These are phyloP conservation scores for Holothuria scabra DNA, from an alignment of 53 echinoderm and acorn worm species.

Conservation along the genomic window DNA sequence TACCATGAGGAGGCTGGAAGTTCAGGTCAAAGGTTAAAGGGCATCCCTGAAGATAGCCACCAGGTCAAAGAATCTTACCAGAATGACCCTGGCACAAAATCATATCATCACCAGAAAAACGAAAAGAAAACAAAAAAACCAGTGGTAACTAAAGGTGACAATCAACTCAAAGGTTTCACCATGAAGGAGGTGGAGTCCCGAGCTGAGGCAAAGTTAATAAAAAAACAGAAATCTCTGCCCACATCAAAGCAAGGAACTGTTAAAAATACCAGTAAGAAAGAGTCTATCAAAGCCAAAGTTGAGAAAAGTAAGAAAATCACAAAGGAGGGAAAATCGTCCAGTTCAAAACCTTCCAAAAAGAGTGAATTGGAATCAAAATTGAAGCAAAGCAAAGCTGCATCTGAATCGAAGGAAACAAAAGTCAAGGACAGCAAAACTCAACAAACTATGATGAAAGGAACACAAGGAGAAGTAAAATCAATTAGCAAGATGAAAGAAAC, in stretches of 20 bases:
- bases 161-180: too few species aligned
- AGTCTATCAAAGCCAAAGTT: too few species aligned
- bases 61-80: too few species aligned
- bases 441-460: not conserved
- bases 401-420: not conserved
- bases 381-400: not conserved
- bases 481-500: not conserved
- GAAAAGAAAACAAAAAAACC: not conserved
- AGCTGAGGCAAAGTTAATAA: too few species aligned
- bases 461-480: not conserved
- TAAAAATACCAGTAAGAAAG: too few species aligned
- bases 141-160: too few species aligned
- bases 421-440: not conserved
- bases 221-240: too few species aligned
- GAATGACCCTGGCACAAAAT: not conserved
- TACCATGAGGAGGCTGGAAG: too few species aligned
- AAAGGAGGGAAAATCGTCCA: not conserved
- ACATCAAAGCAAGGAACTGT: too few species aligned
- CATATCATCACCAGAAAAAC: not conserved
- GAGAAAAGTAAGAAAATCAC: not conserved
- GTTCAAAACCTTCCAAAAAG: not conserved
- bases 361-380: not conserved
- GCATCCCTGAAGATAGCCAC: too few species aligned
- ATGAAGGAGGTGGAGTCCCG: too few species aligned
- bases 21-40: not conserved